Conservation (phyloP, 2,797 vertebrate genomes). For the Arctocebus calabarensis region DNA sequence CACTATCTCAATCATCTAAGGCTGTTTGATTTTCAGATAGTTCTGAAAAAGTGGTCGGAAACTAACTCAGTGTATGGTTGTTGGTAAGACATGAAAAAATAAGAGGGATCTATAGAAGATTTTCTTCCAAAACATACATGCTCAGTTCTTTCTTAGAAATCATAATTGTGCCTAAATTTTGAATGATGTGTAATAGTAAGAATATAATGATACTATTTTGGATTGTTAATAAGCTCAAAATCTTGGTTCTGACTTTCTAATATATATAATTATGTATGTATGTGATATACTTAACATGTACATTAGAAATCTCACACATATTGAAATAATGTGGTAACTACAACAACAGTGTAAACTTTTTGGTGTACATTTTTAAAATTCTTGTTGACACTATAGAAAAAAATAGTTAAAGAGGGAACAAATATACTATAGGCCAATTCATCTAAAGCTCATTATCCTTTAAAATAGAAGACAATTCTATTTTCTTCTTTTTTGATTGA, state of each 20-base stretch:
- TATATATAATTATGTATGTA: neutral
- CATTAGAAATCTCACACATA: neutral
- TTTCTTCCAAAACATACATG: neutral
- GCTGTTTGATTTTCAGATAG: neutral
- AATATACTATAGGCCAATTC: neutral
- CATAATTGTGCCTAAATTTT: neutral
- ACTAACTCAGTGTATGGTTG: neutral
- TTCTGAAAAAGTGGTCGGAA: neutral
- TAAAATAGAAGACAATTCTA: constrained; percentile 16
- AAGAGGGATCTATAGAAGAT: neutral
- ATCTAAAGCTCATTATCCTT: neutral
- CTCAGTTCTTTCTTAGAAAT: neutral
- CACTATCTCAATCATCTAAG: neutral
- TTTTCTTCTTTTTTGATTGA: neutral
- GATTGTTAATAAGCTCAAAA: neutral
- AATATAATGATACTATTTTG: neutral
- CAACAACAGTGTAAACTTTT: neutral
- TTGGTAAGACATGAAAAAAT: neutral
- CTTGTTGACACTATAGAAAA: constrained; percentile 27
- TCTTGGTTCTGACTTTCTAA: neutral
- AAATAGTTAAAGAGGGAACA: constrained; percentile 31
- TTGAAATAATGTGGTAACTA: neutral
- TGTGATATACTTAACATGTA: neutral
- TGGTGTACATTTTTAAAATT: neutral
- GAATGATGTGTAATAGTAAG: neutral